phyloP scores from a whole-genome alignment of 1,140 invertebrate genomes.

The Caenorhabditis latens region DNA sequence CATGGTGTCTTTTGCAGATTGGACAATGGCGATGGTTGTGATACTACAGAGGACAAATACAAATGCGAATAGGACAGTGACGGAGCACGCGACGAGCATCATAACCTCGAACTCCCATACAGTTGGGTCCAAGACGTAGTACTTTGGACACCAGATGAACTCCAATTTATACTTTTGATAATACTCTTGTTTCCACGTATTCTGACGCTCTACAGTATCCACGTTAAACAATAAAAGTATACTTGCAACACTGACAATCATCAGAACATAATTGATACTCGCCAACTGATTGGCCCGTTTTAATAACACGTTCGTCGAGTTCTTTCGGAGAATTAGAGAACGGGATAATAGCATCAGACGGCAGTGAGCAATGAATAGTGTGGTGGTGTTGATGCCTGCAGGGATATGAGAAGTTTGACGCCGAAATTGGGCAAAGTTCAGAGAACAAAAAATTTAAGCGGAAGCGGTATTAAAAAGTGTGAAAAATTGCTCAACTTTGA shows the following conservation, averaged over 20 bases:
- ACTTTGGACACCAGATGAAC: not conserved
- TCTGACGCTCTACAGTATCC: not conserved
- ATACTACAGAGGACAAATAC: constrained; percentile 9
- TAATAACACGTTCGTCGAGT: not conserved
- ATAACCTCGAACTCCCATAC: constrained; percentile 3
- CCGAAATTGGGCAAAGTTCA: not conserved
- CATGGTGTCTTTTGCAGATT: constrained; percentile 11
- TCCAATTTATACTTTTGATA: constrained; percentile 20
- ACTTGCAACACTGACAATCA: constrained; percentile 15
- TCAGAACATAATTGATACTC: not conserved
- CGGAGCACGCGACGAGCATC: not conserved
- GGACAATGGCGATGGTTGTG: not conserved
- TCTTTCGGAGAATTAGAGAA: constrained; percentile 2
- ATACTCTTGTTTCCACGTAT: not conserved
- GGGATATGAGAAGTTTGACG: not conserved
- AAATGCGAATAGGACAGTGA: constrained; percentile 5
- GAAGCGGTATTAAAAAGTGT: no score
- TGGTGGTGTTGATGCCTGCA: constrained; percentile 17
- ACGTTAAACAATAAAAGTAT: not conserved
- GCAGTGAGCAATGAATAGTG: constrained; percentile 37
- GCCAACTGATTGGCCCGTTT: not conserved
- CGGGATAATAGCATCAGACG: not conserved
- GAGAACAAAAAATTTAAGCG: no score
- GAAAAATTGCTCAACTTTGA: no score
- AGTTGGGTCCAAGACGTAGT: not conserved